phyloP scores from a whole-genome alignment of 2,113 vertebrate genomes.

The Promerops cafer region DNA sequence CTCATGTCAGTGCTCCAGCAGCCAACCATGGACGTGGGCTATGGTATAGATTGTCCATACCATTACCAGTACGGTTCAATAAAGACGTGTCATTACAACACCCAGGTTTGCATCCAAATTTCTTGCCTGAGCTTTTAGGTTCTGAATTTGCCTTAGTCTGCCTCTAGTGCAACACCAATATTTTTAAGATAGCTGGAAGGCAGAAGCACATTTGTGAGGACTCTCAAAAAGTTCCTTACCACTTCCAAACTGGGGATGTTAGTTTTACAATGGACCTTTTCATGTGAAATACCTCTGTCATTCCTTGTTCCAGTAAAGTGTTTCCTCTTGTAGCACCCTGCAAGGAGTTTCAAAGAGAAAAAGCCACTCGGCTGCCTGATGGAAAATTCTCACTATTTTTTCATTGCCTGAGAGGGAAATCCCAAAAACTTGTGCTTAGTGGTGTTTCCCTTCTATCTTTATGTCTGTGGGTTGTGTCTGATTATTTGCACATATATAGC shows the following conservation, averaged over 20 bases:
- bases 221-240: neutral
- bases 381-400: neutral
- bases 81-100: neutral
- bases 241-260: neutral
- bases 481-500: neutral
- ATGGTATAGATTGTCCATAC: neutral
- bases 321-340: neutral
- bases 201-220: neutral
- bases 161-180: neutral
- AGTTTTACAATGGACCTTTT: neutral
- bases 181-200: neutral
- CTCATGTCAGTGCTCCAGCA: neutral
- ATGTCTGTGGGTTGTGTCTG: neutral
- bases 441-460: neutral
- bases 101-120: neutral
- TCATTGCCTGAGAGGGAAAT: neutral
- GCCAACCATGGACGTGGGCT: fast-evolving
- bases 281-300: neutral
- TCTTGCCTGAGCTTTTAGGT: neutral
- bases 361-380: neutral
- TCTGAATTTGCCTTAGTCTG: neutral
- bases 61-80: neutral
- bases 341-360: neutral
- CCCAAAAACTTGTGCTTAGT: neutral
- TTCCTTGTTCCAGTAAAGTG: neutral